Percentiles rank a stretch among this genome's conserved stretches.
Conservation (phyloP, 1,140 invertebrate genomes). For the Ooceraea biroi region DNA sequence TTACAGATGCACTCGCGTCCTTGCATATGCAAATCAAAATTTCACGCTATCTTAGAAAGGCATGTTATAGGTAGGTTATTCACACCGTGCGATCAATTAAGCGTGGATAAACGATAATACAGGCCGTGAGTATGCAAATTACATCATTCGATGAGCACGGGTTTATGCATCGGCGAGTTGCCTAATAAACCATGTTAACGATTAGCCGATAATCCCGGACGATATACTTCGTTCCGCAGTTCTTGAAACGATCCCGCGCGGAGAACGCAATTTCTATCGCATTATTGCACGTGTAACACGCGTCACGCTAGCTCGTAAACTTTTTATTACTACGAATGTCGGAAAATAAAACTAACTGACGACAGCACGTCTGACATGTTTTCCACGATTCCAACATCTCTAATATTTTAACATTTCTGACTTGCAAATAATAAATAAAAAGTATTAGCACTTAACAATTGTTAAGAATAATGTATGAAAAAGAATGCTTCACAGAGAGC, state of each 20-base stretch:
- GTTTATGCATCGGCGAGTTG: conserved; percentile 36
- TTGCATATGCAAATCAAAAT: background rate
- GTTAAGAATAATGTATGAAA: too few species aligned
- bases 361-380: background rate
- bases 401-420: too few species aligned
- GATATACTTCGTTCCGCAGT: background rate
- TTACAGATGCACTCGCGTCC: background rate
- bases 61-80: conserved; percentile 32
- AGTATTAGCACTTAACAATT: too few species aligned
- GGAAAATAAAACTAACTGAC: background rate
- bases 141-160: conserved; percentile 46
- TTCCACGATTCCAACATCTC: too few species aligned
- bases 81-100: conserved; percentile 33
- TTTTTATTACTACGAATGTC: background rate
- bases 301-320: background rate
- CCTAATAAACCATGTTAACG: conserved; percentile 48
- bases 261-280: conserved; percentile 5
- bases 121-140: conserved; percentile 35
- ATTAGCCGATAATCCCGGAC: conserved; percentile 39
- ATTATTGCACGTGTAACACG: background rate
- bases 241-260: conserved; percentile 32
- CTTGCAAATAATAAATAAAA: too few species aligned
- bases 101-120: conserved; percentile 31
- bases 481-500: too few species aligned
- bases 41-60: conserved; percentile 22